Evolutionary conservation across 1,140 invertebrate genomes (phyloP).

Genomic region (Macrostomum lignano): DNA sequence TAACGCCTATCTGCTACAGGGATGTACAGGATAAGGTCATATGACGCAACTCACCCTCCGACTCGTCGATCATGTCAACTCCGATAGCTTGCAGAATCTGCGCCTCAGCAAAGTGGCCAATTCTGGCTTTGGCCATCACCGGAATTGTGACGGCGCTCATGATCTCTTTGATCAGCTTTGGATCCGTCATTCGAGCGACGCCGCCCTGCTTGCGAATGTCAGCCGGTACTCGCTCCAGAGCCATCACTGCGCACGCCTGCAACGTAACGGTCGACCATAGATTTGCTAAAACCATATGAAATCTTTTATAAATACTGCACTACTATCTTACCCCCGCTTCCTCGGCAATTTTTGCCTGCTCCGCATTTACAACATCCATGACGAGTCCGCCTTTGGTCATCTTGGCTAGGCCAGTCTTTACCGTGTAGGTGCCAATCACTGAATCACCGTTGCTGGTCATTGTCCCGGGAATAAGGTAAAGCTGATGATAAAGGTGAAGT

Average conservation of each 20-base stretch:
- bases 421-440: constrained; percentile 17
- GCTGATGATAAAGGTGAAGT: too few relatives aligned
- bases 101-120: constrained; percentile 19
- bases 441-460: too few relatives aligned
- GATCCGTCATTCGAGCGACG: constrained; percentile 19
- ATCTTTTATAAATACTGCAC: background rate
- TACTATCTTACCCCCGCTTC: constrained; percentile 13
- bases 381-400: constrained; percentile 21
- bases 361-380: constrained; percentile 17
- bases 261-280: constrained; percentile 2
- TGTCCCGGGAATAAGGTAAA: too few relatives aligned
- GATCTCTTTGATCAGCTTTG: constrained; percentile 17
- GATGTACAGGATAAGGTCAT: too few relatives aligned
- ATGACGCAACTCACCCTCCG: constrained; percentile 13
- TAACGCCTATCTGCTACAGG: too few relatives aligned
- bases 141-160: constrained; percentile 18
- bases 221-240: constrained; percentile 17
- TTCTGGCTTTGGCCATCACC: constrained; percentile 18
- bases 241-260: constrained; percentile 21
- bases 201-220: constrained; percentile 18
- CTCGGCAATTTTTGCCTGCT: constrained; percentile 17
- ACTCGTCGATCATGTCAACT: constrained; percentile 21
- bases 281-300: background rate
- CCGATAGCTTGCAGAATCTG: constrained; percentile 17
- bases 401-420: constrained; percentile 18